Percentiles rank a stretch among this genome's conserved stretches.
Conservation (phyloP, 2,888 invertebrate species). For the Odontocolon sp. region DNA sequence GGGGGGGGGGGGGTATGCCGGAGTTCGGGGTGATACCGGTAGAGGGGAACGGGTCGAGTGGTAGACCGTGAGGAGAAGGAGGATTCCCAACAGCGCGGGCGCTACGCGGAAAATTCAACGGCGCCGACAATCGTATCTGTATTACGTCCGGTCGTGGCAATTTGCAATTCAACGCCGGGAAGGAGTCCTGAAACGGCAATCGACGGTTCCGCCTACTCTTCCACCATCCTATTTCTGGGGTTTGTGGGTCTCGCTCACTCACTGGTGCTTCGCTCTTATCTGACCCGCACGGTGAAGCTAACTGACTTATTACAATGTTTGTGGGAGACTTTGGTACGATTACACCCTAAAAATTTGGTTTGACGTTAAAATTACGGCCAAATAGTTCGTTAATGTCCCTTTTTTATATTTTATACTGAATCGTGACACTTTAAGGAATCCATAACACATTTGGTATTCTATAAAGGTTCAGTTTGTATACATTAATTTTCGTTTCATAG, state of each 20-base stretch:
- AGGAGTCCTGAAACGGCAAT: conserved; percentile 59
- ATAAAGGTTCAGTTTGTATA: no score
- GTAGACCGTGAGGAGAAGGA: conserved; percentile 4
- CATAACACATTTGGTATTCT: no score
- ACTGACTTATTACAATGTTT: no score
- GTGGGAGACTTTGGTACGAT: no score
- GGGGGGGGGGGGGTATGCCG: neutral
- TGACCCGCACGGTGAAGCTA: no score
- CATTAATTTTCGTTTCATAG: no score
- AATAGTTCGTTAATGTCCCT: no score
- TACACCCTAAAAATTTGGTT: no score
- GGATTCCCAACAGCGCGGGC: conserved; percentile 33
- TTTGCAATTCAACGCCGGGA: conserved; percentile 63
- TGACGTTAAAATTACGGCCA: no score
- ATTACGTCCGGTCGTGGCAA: conserved; percentile 63
- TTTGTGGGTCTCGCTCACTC: conserved; percentile 13
- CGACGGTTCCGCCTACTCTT: conserved; percentile 53
- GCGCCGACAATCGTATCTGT: conserved; percentile 63
- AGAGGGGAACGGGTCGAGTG: conserved; percentile 8
- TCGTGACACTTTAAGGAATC: no score
- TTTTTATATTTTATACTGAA: no score
- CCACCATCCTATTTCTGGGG: neutral
- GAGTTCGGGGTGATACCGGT: neutral
- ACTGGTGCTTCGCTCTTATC: no score
- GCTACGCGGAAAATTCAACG: conserved; percentile 42